These are phyloP conservation scores for Drosophila virilis DNA, from an alignment of 1,140 invertebrate species.

Conservation along the genomic window DNA sequence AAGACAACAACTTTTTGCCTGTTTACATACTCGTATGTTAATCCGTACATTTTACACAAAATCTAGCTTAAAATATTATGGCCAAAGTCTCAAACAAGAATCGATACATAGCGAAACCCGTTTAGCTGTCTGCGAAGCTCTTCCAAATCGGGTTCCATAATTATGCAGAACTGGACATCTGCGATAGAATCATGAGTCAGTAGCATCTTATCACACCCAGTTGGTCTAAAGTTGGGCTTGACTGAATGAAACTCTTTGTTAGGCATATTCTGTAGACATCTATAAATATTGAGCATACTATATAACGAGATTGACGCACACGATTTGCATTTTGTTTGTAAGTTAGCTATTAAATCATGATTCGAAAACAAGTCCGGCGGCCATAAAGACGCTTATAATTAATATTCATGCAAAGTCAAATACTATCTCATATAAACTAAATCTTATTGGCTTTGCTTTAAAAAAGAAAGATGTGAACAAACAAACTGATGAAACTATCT, in stretches of 20 bases:
- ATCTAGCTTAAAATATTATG: constrained; percentile 10
- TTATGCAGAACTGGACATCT: constrained; percentile 3
- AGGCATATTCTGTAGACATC: neutral
- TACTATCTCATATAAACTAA: constrained; percentile 23
- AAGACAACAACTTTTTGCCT: constrained; percentile 10
- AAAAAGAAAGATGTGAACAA: constrained; percentile 12
- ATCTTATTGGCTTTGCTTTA: constrained; percentile 17
- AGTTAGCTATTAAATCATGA: neutral
- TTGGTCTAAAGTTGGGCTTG: neutral
- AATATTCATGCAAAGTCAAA: constrained; percentile 35
- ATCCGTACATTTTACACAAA: constrained; percentile 15
- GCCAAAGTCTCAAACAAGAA: constrained; percentile 23
- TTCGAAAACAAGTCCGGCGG: constrained; percentile 20
- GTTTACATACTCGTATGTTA: constrained; percentile 15
- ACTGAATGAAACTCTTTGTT: constrained; percentile 30
- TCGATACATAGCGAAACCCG: constrained; percentile 15
- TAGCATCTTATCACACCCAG: neutral
- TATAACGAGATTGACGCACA: constrained; percentile 10
- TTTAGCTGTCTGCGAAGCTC: constrained; percentile 4
- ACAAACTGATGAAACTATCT: constrained; percentile 13
- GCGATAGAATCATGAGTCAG: constrained; percentile 21
- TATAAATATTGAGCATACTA: constrained; percentile 5
- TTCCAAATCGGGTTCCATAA: constrained; percentile 12
- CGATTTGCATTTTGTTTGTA: constrained; percentile 42
- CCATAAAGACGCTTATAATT: constrained; percentile 19